Base-by-base conservation (phyloP, 2,113 vertebrate genomes). In the Tetraodon nigroviridis region DNA sequence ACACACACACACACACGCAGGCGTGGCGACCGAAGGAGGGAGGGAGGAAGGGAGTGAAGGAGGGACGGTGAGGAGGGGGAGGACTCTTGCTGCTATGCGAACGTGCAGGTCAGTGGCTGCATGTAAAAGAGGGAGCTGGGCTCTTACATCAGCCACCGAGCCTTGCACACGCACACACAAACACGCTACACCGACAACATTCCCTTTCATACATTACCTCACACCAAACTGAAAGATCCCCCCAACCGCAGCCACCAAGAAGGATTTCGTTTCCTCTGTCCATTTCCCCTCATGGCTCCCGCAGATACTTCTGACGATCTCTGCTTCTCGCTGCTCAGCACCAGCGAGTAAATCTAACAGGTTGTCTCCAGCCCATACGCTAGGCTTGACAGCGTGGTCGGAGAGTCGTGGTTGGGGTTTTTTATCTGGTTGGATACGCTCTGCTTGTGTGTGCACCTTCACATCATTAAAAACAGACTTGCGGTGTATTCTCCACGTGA, bases 101-200 rank as follows among this genome's bases (percentile, higher is more conserved):
- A 72, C 57, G 66, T 11, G 69, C 72, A 66, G 87, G 82, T 83
- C 73, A 71, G 77, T 70, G 59, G 57, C 79, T 84, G 78, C 17
- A 67, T 76, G 80, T 73, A 76, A 82, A 84, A 86, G 86, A 66
- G 51, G 56, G 64, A 69, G 64, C 71, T 47, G 64, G 29, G 59
- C 66, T 67, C 51, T 78, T 80, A 83, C 75, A 85, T 74, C 71
- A 75, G 64, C 61, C 54, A 61, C 32, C 21, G 47, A 64, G 67
- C 71, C 62, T 61, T 51, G 67, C 12, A 75, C 19, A 62, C 21
- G 4, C 32, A 7, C 49, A 18, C 42, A 22, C 37, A 46, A 27
- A 57, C 53, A 51, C 29, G 19, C 10, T 3, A 64, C 61, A 66
- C 42, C 1, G 7, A 55, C 16, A 12, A 53, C 55, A 53, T 60